phyloP scores from a whole-genome alignment of 2,113 vertebrate species.

The Eclectus roratus region DNA sequence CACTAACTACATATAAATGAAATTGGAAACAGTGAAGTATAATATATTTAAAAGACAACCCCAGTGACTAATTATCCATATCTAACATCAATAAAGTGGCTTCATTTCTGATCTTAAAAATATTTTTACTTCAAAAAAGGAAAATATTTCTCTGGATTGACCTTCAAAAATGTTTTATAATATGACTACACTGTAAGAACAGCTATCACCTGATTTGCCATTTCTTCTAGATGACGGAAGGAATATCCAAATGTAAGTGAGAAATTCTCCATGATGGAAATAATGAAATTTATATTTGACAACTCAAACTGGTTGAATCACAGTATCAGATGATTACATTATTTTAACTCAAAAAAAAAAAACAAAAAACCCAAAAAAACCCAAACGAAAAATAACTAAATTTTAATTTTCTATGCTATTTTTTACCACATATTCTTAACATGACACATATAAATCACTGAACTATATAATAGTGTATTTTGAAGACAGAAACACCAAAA shows the following conservation, averaged over 20 bases:
- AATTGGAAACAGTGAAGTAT: neutral
- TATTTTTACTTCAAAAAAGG: neutral
- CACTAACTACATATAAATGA: neutral
- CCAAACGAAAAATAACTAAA: neutral
- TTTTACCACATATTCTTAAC: neutral
- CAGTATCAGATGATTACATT: neutral
- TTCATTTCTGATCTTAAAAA: neutral
- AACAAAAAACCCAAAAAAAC: too few relatives aligned
- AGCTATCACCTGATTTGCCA: neutral
- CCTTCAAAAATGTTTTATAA: neutral
- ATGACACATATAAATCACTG: neutral
- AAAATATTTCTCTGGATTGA: neutral
- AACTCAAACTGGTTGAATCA: neutral
- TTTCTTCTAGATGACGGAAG: neutral
- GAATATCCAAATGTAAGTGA: neutral
- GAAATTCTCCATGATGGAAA: neutral
- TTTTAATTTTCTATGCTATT: neutral
- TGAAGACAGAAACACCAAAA: neutral
- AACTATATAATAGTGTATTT: neutral
- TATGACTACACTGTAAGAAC: neutral
- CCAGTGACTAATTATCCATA: neutral
- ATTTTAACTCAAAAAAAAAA: neutral
- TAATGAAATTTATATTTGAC: neutral
- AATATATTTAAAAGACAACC: neutral
- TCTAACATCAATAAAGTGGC: neutral